These are phyloP conservation scores for Drosophila tropicalis DNA, from an alignment of 1,140 invertebrate species.

Conservation along the genomic window DNA sequence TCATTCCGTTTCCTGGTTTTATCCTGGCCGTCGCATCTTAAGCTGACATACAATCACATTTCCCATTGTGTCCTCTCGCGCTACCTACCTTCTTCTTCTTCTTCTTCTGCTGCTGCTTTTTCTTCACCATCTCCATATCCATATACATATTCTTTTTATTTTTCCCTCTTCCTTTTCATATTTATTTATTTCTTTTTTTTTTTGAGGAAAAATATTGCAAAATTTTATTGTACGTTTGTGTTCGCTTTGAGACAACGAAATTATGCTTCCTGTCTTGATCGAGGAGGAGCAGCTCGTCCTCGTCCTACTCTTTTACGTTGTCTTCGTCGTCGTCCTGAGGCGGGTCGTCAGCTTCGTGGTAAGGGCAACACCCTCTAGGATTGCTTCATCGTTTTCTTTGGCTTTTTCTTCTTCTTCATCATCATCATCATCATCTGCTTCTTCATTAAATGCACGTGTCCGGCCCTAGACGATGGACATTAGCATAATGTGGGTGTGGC, in stretches of 20 bases:
- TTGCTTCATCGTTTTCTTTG: neutral
- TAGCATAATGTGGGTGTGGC: constrained; percentile 66
- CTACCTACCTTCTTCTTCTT: constrained; percentile 44
- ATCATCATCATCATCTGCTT: constrained; percentile 9
- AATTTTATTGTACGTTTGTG: constrained; percentile 22
- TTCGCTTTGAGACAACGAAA: constrained; percentile 32
- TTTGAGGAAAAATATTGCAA: constrained; percentile 65
- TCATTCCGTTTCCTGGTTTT: constrained; percentile 67
- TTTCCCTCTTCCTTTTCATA: constrained; percentile 18
- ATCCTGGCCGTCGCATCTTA: constrained; percentile 50
- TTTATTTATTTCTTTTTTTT: constrained; percentile 22
- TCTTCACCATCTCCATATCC: too few relatives aligned
- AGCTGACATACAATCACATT: constrained; percentile 80
- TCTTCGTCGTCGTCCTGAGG: constrained; percentile 22
- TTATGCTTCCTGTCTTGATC: constrained; percentile 50
- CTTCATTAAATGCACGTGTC: constrained; percentile 61
- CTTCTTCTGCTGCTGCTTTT: neutral
- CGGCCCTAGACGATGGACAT: constrained; percentile 43
- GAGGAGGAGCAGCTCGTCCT: constrained; percentile 13
- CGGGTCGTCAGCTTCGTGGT: constrained; percentile 31
- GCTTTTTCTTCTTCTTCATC: neutral
- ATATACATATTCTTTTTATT: constrained; percentile 10
- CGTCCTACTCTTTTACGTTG: constrained; percentile 21
- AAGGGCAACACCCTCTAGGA: constrained; percentile 13
- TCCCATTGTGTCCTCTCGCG: constrained; percentile 65